Base-by-base conservation (phyloP, 2,888 invertebrate genomes). In the Dasypogon diadema region DNA sequence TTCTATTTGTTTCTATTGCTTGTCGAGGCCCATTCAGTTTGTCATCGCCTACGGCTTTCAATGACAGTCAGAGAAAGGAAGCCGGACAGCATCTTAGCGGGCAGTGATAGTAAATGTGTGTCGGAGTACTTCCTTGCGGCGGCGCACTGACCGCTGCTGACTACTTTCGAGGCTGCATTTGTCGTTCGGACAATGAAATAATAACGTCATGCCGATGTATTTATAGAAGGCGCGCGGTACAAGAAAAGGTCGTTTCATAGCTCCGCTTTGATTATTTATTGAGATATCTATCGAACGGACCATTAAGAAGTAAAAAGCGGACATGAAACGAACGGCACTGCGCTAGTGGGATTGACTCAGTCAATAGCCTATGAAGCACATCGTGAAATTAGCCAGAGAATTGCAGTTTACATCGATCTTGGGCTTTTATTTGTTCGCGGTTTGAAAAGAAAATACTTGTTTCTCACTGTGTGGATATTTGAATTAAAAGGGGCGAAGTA, bases 31-130 rank as follows among this genome's bases (percentile, higher is more conserved):
- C 46, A 46, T 65, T 65, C 24, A 65, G 65, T 48, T 65, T 65
- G 65, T 65, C 65, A 48, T 65, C 65, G 65, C 65, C 65, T 65
- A 65, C 65, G 24, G 65, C 46, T 63, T 42, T 42, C 37, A 42
- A 5, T 18, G 16, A 42, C 46, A 46, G 46, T 14, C 6, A 24
- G 65, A 48, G 48, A 65, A 65, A 65, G 65, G 65, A 65, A 65
- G 65, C 48, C 48, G 6, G 21, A 63, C 37, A 48, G 48, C 65
- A 63, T 63, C 63, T 58, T 58, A 16, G 14, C 48, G 16, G n/a
- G 48, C 65, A 46, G 10, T 1, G 65, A 21, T 10, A 6, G 42
- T 21, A 37, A 65, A 65, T 48, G 22, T 65, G 26, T 65, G 65
- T 37, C 65, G 60, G 37, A 60, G 60, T 46, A 65, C 65, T 65